These are phyloP conservation scores for Anguilla anguilla DNA, from an alignment of 2,797 vertebrate genomes.

Conservation along the genomic window DNA sequence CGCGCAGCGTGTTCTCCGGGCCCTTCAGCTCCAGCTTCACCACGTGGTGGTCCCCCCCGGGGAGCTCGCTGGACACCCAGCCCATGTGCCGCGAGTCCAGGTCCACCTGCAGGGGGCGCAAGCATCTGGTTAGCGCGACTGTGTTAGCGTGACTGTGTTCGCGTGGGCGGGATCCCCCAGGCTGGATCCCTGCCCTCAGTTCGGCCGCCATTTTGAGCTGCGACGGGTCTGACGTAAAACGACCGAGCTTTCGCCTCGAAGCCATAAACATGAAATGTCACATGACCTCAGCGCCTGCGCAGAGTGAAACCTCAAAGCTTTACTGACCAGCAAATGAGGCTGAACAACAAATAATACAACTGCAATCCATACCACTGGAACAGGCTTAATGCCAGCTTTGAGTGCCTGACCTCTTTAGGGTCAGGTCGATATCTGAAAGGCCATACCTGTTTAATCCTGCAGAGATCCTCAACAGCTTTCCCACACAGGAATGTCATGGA, in stretches of 20 bases:
- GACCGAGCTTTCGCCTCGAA: background rate
- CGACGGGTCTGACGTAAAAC: background rate
- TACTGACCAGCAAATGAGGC: background rate
- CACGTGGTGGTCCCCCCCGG: constrained; percentile 93
- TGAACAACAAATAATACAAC: background rate
- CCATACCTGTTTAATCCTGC: constrained; percentile 96
- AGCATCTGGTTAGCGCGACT: background rate
- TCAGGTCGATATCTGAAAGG: background rate
- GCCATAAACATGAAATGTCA: background rate
- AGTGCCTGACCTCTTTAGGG: background rate
- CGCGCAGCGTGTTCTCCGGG: constrained; percentile 96
- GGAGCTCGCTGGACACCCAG: constrained; percentile 97
- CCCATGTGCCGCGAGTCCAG: constrained; percentile 98
- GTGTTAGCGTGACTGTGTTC: background rate
- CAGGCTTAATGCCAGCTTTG: background rate
- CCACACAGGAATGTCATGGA: constrained; percentile 97
- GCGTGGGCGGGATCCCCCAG: background rate
- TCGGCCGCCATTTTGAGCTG: too few species aligned
- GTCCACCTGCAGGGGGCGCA: constrained; percentile 77
- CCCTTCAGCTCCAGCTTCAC: constrained; percentile 98
- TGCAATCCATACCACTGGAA: background rate
- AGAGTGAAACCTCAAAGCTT: background rate
- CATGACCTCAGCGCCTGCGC: background rate
- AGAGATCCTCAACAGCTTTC: constrained; percentile 94
- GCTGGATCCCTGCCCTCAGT: too few species aligned